Base-by-base conservation (phyloP, 2,113 vertebrate genomes). In the Uria lomvia region DNA sequence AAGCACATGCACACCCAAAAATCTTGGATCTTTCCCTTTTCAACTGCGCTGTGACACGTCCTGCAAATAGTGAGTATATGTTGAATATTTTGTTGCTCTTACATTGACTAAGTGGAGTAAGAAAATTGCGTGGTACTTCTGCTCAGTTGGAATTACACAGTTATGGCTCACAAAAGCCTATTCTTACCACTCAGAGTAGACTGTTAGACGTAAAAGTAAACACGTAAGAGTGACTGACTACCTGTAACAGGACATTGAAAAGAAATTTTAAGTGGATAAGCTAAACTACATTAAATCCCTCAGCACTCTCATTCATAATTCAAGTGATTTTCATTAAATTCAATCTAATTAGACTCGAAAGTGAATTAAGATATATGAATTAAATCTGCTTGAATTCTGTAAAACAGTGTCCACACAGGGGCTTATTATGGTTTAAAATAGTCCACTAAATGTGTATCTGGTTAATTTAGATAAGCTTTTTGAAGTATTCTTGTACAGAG, bases 371-470 rank as follows among this genome's bases (percentile, higher is more conserved):
- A 82, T 78, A 32, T 6, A 38, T 18, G 38, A 79, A 78, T 85
- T 85, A 65, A 87, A 94, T 85, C 84, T 8, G 4, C 81, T 58
- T 47, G 56, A 80, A 43, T 85, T 90, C 49, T 60, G 40, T 60
- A 73, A 78, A 78, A 77, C 4, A 49, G 5, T 60, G 68, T 29
- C 43, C 73, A 78, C 38, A 30, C 8, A 3, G 43, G n/a, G 60
- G 43, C 53, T 92, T 95, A 58, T 52, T 63, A 52, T 19, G 53
- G 60, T 76, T 96, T 78, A 30, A 96, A 94, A 82, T 56, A 88
- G 91, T 43, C 87, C 60, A 38, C 52, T 55, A 43, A 72, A 36
- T 23, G 30, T 34, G 2, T 29, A 81, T 36, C 16, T 6, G 27
- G 62, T 68, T 82, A 19, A 85, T 60, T 89, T 34, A 82, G 91